Conservation (phyloP, 1,140 invertebrate species). For the Fopius arisanus region DNA sequence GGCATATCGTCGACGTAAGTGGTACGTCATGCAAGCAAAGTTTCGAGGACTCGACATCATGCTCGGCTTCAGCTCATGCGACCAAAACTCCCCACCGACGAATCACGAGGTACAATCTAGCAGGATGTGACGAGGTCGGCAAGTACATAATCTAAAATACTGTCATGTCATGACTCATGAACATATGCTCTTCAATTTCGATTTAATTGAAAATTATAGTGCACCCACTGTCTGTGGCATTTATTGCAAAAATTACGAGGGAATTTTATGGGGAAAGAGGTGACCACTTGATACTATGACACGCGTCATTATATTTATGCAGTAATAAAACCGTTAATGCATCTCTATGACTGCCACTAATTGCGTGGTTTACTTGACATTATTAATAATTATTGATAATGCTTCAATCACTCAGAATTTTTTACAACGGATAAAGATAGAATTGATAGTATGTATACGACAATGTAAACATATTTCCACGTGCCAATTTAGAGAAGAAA, state of each 20-base stretch:
- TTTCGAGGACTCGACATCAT: slow-evolving; percentile 30
- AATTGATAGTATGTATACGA: no score
- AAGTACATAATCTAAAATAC: not conserved
- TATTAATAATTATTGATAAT: no score
- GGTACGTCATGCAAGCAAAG: slow-evolving; percentile 29
- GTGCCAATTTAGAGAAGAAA: no score
- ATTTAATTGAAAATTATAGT: not conserved
- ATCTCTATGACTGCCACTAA: no score
- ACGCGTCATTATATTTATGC: no score
- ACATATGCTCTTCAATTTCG: not conserved
- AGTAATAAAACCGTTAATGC: no score
- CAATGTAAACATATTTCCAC: no score
- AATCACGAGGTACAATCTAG: not conserved
- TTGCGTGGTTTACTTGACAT: no score
- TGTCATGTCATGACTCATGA: not conserved
- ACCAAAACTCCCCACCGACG: not conserved
- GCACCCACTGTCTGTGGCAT: not conserved
- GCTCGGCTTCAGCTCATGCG: slow-evolving; percentile 6
- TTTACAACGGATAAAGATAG: no score
- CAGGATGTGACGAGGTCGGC: not conserved
- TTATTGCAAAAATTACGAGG: not conserved
- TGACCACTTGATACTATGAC: no score
- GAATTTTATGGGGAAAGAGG: no score
- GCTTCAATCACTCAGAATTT: no score
- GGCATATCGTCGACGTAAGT: slow-evolving; percentile 12